These are phyloP conservation scores for Gila orcuttii DNA, from an alignment of 2,113 vertebrate genomes.

Conservation along the genomic window DNA sequence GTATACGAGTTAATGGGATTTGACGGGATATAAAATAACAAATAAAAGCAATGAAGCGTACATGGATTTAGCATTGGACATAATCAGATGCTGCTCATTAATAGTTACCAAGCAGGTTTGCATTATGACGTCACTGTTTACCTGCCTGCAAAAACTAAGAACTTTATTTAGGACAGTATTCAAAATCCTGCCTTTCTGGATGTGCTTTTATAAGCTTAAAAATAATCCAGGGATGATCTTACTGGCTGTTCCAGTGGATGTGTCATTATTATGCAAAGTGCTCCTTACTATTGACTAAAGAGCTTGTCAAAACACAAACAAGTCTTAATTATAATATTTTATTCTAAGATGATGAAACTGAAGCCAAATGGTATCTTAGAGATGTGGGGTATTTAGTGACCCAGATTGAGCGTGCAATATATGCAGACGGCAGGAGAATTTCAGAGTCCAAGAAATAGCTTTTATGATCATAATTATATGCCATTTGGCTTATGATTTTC, in stretches of 20 bases:
- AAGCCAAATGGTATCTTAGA: conserved; percentile 6
- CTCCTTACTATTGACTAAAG: conserved; percentile 11
- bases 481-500: conserved; percentile 23
- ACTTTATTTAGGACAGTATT: not conserved
- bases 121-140: not conserved
- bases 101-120: not conserved
- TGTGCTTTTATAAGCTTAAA: not conserved
- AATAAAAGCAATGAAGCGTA: not conserved
- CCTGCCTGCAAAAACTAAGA: not conserved
- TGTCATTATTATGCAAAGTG: conserved; percentile 12
- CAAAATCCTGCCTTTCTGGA: not conserved
- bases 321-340: conserved; percentile 21
- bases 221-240: not conserved
- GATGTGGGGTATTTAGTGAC: conserved; percentile 11
- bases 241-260: conserved; percentile 15
- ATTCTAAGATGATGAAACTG: not conserved
- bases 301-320: conserved; percentile 18
- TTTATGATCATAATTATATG: conserved; percentile 16
- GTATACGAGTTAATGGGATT: not conserved
- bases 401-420: conserved; percentile 2
- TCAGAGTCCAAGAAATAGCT: not conserved
- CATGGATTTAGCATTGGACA: too few relatives aligned
- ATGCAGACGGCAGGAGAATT: not conserved
- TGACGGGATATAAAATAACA: not conserved
- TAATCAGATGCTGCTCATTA: not conserved